phyloP scores from a whole-genome alignment of 2,888 invertebrate species.

The Lamellibrachia satsuma region DNA sequence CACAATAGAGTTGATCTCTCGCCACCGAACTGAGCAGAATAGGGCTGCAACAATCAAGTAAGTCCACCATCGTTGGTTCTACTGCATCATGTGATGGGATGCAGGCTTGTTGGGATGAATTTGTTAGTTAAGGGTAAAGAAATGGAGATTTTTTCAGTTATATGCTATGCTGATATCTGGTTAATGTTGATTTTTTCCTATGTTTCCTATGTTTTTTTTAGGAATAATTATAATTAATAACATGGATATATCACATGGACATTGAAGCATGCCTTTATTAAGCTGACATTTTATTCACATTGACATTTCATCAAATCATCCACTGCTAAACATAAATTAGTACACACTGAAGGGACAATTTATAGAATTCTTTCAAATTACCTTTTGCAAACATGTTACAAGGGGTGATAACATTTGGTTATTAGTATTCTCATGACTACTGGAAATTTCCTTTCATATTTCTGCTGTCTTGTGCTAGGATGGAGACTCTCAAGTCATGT shows the following conservation, averaged over 20 bases:
- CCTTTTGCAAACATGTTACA: not conserved
- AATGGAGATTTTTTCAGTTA: no score
- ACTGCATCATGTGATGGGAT: not conserved
- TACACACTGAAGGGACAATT: not conserved
- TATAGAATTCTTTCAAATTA: not conserved
- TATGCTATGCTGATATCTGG: no score
- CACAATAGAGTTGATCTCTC: slow-evolving; percentile 60
- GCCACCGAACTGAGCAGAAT: slow-evolving; percentile 60
- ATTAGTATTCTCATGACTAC: not conserved
- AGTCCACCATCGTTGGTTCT: slow-evolving; percentile 20
- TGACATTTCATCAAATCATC: no score
- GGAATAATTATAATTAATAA: no score
- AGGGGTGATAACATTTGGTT: no score
- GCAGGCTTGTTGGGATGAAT: not conserved
- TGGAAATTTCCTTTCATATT: not conserved
- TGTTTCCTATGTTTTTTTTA: no score
- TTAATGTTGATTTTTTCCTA: no score
- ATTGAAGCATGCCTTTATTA: no score
- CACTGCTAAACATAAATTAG: no score
- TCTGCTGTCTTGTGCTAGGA: slow-evolving; percentile 39
- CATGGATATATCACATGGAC: no score
- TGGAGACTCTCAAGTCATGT: slow-evolving; percentile 52
- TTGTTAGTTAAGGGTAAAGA: not conserved
- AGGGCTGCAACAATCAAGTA: slow-evolving; percentile 57
- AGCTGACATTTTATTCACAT: no score